Percentiles rank a stretch among this genome's conserved stretches.
Conservation (phyloP, 1,140 invertebrate species). For the Aphaenogaster ashmeadi region DNA sequence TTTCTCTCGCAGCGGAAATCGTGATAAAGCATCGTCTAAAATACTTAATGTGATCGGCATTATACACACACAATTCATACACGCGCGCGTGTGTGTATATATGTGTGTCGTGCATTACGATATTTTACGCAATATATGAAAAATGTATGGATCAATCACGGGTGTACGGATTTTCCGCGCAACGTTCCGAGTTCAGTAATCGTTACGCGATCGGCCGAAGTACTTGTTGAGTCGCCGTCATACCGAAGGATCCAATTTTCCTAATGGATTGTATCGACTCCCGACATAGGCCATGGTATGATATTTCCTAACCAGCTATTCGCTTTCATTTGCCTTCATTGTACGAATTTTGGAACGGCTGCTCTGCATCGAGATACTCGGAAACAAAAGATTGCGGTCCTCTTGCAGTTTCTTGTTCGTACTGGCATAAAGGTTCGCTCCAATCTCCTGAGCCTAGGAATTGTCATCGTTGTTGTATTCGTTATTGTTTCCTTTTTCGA, state of each 20-base stretch:
- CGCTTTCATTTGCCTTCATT: neutral
- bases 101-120: neutral
- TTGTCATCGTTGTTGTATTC: neutral
- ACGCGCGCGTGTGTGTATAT: neutral
- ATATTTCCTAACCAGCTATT: neutral
- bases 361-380: neutral
- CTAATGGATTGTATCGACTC: constrained; percentile 50
- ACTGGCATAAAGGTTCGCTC: neutral
- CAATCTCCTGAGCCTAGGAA: neutral
- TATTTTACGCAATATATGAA: neutral
- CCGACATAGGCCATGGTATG: neutral
- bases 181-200: constrained; percentile 11
- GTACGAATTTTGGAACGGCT: neutral
- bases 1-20: neutral
- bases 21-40: neutral
- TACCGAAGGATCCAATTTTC: constrained; percentile 34
- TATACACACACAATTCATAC: neutral
- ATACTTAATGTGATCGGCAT: constrained; percentile 14
- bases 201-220: constrained; percentile 1
- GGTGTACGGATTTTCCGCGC: neutral
- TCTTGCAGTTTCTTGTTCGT: neutral
- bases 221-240: constrained; percentile 44
- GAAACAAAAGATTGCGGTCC: constrained; percentile 21
- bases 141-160: neutral
- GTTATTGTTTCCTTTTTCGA: neutral